Evolutionary conservation across 2,888 invertebrate genomes (phyloP), one percentile per base, ranked within the genome.

Genomic region (Drosophila nigricruria): DNA sequence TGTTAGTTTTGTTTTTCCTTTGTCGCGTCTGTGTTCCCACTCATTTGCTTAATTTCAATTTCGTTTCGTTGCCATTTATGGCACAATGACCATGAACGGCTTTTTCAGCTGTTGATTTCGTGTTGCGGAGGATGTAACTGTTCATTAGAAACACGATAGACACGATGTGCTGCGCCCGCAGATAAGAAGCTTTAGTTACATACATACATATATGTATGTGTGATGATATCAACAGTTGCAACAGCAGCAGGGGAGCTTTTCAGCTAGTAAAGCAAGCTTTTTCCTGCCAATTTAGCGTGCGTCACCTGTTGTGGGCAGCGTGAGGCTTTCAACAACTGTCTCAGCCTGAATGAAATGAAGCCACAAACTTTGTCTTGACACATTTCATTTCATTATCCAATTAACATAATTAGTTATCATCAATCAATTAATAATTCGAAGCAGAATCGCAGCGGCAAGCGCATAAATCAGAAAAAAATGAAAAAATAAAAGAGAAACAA

Each of bases 11-110:
- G 74, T 75, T 84, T 84, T 84, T 80, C 82, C 80, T 71, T 79
- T 54, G 72, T 61, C 67, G 69, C 69, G 78, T 78, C 72, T 87
- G 69, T 65, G 75, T 85, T 88, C 84, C 88, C 80, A 82, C 82
- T 82, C 84, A 81, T 88, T 90, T 79, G 79, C 77, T 89, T 87
- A 89, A 89, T 89, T 89, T 89, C 88, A 87, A 87, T 89, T 88
- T 89, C 90, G 88, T 90, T 91, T 87, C 87, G 89, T 90, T 80
- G 82, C 89, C 91, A 84, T 91, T 90, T 90, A 89, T 90, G 91
- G 91, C 84, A 85, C 81, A 87, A 86, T 90, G 91, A 90, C 91
- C 91, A 91, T 91, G 91, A 90, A 82, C 82, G 81, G 90, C 81
- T 76, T 82, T 82, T 75, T 73, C 58, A 67, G 66, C 59, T 60